Evolutionary conservation across 2,888 invertebrate species (phyloP).

Genomic region (Allolobophora icterica): DNA sequence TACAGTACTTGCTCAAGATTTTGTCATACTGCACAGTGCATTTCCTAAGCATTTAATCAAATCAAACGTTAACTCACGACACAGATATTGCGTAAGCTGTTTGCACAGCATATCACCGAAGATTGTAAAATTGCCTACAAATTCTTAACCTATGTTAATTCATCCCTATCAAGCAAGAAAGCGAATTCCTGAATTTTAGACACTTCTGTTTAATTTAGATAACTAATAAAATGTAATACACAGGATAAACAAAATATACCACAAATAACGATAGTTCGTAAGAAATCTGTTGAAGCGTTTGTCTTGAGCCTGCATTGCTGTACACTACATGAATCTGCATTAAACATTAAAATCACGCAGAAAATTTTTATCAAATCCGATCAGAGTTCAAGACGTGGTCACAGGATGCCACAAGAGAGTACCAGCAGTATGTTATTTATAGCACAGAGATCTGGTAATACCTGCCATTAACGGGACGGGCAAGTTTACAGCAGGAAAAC

Average conservation of each 20-base stretch:
- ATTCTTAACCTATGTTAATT: neutral
- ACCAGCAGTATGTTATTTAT: neutral
- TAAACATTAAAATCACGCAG: neutral
- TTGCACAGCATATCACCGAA: neutral
- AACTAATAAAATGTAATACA: neutral
- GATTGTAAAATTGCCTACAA: neutral
- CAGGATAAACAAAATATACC: neutral
- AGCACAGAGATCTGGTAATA: neutral
- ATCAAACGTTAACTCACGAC: neutral
- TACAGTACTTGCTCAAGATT: neutral
- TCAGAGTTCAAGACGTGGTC: neutral
- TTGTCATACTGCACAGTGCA: neutral
- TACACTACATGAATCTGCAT: neutral
- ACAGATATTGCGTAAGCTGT: neutral
- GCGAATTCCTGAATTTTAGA: neutral
- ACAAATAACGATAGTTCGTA: neutral
- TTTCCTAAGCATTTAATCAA: neutral
- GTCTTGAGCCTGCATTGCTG: neutral
- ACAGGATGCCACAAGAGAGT: neutral
- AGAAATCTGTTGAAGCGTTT: neutral
- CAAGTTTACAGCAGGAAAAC: neutral
- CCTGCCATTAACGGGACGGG: neutral
- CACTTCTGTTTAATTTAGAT: neutral
- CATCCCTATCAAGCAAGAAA: neutral
- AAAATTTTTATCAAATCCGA: neutral